Evolutionary conservation across 2,113 vertebrate species (phyloP).

Genomic region (Lepisosteus oculatus): DNA sequence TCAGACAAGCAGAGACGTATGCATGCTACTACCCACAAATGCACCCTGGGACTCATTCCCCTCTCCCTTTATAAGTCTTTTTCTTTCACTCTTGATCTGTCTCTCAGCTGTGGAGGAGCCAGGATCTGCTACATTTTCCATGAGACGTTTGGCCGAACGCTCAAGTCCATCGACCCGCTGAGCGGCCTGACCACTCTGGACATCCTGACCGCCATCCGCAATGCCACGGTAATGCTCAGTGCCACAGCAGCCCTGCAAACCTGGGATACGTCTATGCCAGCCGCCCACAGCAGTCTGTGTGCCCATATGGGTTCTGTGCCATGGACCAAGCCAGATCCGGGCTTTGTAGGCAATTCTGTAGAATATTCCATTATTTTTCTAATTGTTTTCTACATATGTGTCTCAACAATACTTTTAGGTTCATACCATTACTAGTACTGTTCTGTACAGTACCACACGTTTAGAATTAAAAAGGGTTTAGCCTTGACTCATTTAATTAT

Average conservation of each 20-base stretch:
- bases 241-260: not conserved
- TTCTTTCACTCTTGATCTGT: constrained; percentile 26
- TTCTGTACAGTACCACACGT: too few species aligned
- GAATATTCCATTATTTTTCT: too few species aligned
- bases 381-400: too few species aligned
- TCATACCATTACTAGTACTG: too few species aligned
- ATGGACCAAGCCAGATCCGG: too few species aligned
- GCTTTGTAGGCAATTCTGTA: too few species aligned
- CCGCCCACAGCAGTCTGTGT: constrained; percentile 14
- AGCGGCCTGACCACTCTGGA: constrained; percentile 68
- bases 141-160: constrained; percentile 72
- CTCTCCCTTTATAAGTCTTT: not conserved
- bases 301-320: constrained; percentile 15
- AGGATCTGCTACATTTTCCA: constrained; percentile 80
- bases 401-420: too few species aligned
- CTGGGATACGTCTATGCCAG: constrained; percentile 8
- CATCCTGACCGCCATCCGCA: constrained; percentile 74
- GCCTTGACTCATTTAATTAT: too few species aligned
- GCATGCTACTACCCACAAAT: not conserved
- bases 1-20: too few species aligned
- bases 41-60: not conserved
- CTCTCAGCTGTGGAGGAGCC: constrained; percentile 67
- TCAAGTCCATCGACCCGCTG: constrained; percentile 73
- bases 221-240: constrained; percentile 57
- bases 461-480: too few species aligned